Conservation (phyloP, 1,140 invertebrate genomes). For the Holcopasites calliopsidis region DNA sequence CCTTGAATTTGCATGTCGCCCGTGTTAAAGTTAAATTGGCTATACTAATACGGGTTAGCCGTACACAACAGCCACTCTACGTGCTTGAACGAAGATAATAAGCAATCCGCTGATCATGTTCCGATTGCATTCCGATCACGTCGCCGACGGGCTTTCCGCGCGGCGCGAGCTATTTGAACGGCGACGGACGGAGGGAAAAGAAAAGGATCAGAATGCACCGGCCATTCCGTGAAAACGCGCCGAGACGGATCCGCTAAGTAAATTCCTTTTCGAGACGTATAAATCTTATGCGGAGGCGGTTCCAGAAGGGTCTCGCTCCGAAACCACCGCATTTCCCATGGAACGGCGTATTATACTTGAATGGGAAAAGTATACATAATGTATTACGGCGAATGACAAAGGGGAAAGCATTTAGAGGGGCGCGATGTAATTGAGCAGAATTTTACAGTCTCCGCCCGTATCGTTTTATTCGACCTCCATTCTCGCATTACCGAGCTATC, state of each 20-base stretch:
- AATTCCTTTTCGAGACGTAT: slow-evolving; percentile 43
- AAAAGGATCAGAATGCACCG: neutral
- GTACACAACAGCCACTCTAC: neutral
- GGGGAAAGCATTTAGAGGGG: slow-evolving; percentile 40
- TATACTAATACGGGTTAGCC: slow-evolving; percentile 20
- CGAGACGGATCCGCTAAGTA: slow-evolving; percentile 23
- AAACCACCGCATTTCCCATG: slow-evolving; percentile 25
- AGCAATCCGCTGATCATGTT: slow-evolving; percentile 28
- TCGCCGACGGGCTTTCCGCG: neutral
- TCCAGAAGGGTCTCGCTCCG: slow-evolving; percentile 31
- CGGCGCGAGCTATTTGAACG: slow-evolving; percentile 9
- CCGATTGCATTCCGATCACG: slow-evolving; percentile 5
- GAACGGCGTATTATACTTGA: slow-evolving; percentile 43
- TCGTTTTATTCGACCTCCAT: slow-evolving; percentile 18
- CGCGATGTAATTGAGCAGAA: slow-evolving; percentile 44
- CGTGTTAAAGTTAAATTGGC: slow-evolving; percentile 23
- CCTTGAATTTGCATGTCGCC: slow-evolving; percentile 25
- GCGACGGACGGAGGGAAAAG: neutral
- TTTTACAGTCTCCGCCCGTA: slow-evolving; percentile 41
- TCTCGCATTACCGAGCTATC: slow-evolving; percentile 37
- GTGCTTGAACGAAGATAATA: slow-evolving; percentile 16
- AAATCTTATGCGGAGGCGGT: slow-evolving; percentile 28
- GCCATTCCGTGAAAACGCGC: neutral
- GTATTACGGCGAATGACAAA: slow-evolving; percentile 50
- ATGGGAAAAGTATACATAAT: slow-evolving; percentile 56